Evolutionary conservation across 2,113 vertebrate genomes (phyloP).

Genomic region (Trogon surrucura): DNA sequence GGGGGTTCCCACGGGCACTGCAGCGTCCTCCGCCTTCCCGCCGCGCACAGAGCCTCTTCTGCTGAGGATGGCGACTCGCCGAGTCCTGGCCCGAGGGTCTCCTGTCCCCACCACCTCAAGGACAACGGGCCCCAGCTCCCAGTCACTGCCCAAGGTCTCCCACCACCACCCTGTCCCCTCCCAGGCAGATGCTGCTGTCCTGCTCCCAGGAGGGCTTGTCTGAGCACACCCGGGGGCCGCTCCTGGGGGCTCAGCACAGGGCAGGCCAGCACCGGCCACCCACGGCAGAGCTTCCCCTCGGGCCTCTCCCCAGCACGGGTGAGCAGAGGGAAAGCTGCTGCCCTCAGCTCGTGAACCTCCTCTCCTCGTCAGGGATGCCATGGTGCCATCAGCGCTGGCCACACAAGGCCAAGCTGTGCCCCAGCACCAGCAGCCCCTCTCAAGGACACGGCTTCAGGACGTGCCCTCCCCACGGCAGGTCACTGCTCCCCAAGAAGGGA

Average conservation of each 20-base stretch:
- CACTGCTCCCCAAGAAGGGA: background rate
- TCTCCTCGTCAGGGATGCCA: rapidly evolving
- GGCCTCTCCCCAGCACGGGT: background rate
- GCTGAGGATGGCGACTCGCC: rapidly evolving
- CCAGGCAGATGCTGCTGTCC: rapidly evolving
- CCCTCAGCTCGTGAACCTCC: rapidly evolving
- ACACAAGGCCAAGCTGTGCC: rapidly evolving
- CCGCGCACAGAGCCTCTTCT: rapidly evolving
- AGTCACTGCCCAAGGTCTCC: rapidly evolving
- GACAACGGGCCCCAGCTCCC: rapidly evolving
- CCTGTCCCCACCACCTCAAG: rapidly evolving
- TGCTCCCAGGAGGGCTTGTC: background rate
- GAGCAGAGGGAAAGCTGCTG: background rate
- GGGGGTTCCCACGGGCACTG: rapidly evolving
- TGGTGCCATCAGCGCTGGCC: background rate
- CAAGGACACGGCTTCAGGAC: rapidly evolving
- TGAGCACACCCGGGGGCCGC: rapidly evolving
- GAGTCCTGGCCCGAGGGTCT: background rate
- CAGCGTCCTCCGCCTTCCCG: rapidly evolving
- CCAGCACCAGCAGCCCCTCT: rapidly evolving
- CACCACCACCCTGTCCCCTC: background rate
- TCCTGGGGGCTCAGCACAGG: rapidly evolving
- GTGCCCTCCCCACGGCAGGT: background rate
- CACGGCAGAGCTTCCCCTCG: background rate
- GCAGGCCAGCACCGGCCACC: background rate